A percentile compares a stretch with the other conserved stretches of the same genome.
phyloP scores from a whole-genome alignment of 2,113 vertebrate species.

The Gavialis gangeticus region DNA sequence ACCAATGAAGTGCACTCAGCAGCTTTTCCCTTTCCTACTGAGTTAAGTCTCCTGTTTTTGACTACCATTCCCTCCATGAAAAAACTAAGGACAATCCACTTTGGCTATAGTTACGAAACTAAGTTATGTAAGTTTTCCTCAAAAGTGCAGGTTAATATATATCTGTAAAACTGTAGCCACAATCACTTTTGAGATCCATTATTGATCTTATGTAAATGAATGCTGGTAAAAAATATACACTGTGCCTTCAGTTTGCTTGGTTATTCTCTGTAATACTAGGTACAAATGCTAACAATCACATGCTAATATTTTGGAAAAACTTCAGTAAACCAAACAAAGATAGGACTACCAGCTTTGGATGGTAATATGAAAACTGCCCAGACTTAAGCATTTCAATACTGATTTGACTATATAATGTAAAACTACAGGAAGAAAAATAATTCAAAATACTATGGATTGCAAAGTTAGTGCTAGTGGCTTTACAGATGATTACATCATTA shows the following conservation, averaged over 20 bases:
- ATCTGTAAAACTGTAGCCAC: background rate
- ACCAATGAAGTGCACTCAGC: background rate
- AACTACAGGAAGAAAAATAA: background rate
- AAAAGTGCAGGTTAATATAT: background rate
- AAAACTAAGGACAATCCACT: background rate
- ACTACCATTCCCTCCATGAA: background rate
- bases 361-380: background rate
- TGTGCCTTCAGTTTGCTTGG: background rate
- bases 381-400: background rate
- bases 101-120: no score
- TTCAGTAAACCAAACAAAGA: background rate
- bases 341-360: background rate
- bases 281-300: background rate
- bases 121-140: background rate
- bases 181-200: background rate
- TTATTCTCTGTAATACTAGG: background rate
- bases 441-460: background rate
- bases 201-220: background rate
- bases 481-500: background rate
- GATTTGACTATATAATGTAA: background rate
- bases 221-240: constrained; percentile 2
- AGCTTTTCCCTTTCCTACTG: background rate
- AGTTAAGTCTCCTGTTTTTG: background rate
- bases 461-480: background rate
- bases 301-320: background rate